Evolutionary conservation across 2,888 invertebrate species (phyloP), one percentile per base, ranked within the genome.

Genomic region (Megaustenia siamemsis): DNA sequence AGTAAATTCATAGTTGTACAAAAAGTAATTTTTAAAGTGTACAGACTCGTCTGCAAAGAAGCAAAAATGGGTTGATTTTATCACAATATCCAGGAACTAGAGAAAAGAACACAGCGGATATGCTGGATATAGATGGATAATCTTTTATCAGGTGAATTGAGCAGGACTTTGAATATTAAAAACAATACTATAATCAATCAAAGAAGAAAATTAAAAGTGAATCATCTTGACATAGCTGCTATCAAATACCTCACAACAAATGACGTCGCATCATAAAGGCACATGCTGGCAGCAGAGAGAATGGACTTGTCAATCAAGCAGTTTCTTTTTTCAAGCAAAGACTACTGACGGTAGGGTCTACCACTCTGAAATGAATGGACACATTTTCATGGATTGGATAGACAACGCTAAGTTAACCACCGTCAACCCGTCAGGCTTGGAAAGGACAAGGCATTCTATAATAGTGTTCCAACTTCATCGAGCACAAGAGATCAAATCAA

Each of bases 331-430:
- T n/a, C 28, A 73, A 28, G 12, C 73, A 28, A 73, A 43, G 5
- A 6, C 35, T 28, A 45, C 45, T 1, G 73, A 45, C 24, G 43
- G 43, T 43, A 6, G 43, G n/a, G 73, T 45, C 40, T 73, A 73
- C 10, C 73, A 73, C 45, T 40, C 10, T 40, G 69, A 69, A 38
- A 69, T 69, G 69, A 69, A 69, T 69, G 24, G 69, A n/a, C n/a
- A n/a, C n/a, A 28, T n/a, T n/a, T n/a, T n/a, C n/a, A 49, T 49
- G 10, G 6, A 10, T 15, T n/a, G n/a, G n/a, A n/a, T n/a, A 49
- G 49, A 15, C 49, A n/a, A n/a, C n/a, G n/a, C n/a, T n/a, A n/a
- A 6, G 49, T 49, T 15, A 49, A 6, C 10, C 15, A 6, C 49
- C 6, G 49, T 49, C 6, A 49, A 6, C 6, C 6, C 6, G 49